Base-by-base conservation (phyloP, 1,140 invertebrate species). In the Chrysomallon squamiferum region DNA sequence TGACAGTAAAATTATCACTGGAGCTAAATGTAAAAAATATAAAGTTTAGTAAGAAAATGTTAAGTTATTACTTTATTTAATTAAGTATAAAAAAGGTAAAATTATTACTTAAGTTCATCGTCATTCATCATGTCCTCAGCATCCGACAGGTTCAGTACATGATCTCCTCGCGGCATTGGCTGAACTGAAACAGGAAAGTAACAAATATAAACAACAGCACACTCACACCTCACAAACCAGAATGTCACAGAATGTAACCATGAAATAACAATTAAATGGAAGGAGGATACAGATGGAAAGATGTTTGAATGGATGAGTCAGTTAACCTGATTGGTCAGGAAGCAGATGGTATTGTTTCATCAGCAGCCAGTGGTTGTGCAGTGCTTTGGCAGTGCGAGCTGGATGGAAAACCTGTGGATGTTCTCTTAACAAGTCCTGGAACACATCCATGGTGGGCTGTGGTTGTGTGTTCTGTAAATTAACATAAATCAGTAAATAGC, bases 311-410 rank as follows among this genome's bases (percentile, higher is more conserved):
- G n/a, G n/a, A n/a, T n/a, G n/a, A n/a, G n/a, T n/a, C n/a, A n/a
- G n/a, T n/a, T n/a, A n/a, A 72, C 93, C 90, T 59, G 89, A 89
- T 88, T 98, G 96, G 86, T 98, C 95, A 0, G 93, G 91, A 38
- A 99, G 82, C 2, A 99, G 86, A 76, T 95, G 92, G 84, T 96
- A 97, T 77, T 97, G 95, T 84, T 96, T 96, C 85, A 99, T 90
- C 27, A 95, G 86, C 64, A 93, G 89, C 96, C 96, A 99, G 84
- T 98, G 95, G 38, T 89, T 89, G 75, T 93, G 88, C 32, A 99
- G 85, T 13, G 91, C 87, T 86, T 95, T 95, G 1, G 94, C 88
- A 18, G 94, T 98, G 72, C 97, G 89, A 27, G 91, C 90, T 52
- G 91, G 90, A 84, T 96, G 93, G 85, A 99, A 98, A 1, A 92